A percentile compares a stretch with the other conserved stretches of the same genome.
Evolutionary conservation across 2,113 vertebrate genomes (phyloP).

Genomic region (Psettodes erumei): DNA sequence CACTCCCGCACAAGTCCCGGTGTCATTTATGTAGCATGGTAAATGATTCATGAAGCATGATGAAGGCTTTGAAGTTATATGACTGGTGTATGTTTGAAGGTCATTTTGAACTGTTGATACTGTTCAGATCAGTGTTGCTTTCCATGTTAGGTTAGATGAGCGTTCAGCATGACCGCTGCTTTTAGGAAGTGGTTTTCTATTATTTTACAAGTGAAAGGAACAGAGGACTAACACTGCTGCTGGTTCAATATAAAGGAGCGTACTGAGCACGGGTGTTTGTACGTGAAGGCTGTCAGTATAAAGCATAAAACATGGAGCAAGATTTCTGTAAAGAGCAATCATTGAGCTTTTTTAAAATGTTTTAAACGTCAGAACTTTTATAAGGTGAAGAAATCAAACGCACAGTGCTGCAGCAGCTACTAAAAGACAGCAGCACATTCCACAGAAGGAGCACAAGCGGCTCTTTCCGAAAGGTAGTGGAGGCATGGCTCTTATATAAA

Average conservation of each 20-base stretch:
- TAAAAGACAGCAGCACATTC: constrained; percentile 15
- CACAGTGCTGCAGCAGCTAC: constrained; percentile 16
- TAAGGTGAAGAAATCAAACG: constrained; percentile 4
- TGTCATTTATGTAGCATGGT: constrained; percentile 49
- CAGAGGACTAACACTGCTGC: constrained; percentile 14
- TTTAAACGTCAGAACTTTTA: constrained; percentile 23
- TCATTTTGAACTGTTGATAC: constrained; percentile 48
- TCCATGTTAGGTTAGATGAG: background rate
- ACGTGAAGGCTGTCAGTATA: constrained; percentile 21
- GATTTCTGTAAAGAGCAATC: constrained; percentile 11
- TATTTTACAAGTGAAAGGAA: background rate
- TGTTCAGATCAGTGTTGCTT: constrained; percentile 2
- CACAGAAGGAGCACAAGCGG: background rate
- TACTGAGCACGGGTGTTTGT: background rate
- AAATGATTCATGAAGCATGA: constrained; percentile 58
- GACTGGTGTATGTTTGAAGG: constrained; percentile 55
- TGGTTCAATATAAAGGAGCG: constrained; percentile 33
- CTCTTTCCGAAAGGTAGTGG: constrained; percentile 15
- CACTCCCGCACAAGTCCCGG: constrained; percentile 41
- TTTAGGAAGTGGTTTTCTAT: background rate
- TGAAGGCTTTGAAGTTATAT: constrained; percentile 63
- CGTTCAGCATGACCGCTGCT: background rate
- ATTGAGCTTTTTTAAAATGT: constrained; percentile 24
- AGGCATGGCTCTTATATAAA: constrained; percentile 18
- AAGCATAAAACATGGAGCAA: constrained; percentile 17